phyloP scores from a whole-genome alignment of 2,888 invertebrate genomes.

The Macrophya alboannulata region DNA sequence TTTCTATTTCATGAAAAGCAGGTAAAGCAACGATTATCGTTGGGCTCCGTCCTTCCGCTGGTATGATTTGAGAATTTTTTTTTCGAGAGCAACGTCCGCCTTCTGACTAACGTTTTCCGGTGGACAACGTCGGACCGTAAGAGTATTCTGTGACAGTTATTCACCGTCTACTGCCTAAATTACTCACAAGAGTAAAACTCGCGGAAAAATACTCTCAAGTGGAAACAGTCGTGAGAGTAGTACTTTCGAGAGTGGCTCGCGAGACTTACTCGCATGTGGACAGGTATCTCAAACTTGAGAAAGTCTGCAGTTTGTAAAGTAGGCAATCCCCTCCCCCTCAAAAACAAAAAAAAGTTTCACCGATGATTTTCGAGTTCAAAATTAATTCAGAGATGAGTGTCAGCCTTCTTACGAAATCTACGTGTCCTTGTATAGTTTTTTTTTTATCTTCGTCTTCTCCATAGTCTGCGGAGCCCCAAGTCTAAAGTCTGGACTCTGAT shows the following conservation, averaged over 20 bases:
- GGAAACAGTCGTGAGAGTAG: conserved; percentile 44
- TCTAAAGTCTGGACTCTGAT: conserved; percentile 9
- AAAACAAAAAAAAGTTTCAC: background rate
- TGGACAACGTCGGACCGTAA: conserved; percentile 25
- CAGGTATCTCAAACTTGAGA: conserved; percentile 7
- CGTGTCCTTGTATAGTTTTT: background rate
- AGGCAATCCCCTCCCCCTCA: too few relatives aligned
- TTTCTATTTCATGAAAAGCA: background rate
- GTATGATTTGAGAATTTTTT: background rate
- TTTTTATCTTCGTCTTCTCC: too few relatives aligned
- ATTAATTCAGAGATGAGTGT: background rate
- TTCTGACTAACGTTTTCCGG: background rate
- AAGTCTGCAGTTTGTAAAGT: background rate
- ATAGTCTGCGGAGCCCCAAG: background rate
- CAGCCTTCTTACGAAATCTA: too few relatives aligned
- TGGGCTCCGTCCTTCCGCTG: background rate
- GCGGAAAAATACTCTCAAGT: conserved; percentile 52
- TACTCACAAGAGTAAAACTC: conserved; percentile 51
- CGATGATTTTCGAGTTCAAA: background rate
- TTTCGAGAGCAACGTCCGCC: background rate
- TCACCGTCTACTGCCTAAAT: conserved; percentile 42
- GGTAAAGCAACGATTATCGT: background rate
- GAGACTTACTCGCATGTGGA: conserved; percentile 54
- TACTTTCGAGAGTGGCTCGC: conserved; percentile 56
- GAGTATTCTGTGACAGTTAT: conserved; percentile 45